A percentile compares a stretch with the other conserved stretches of the same genome.
Conservation (phyloP, 2,888 invertebrate species). For the Drosophila paramelanica region DNA sequence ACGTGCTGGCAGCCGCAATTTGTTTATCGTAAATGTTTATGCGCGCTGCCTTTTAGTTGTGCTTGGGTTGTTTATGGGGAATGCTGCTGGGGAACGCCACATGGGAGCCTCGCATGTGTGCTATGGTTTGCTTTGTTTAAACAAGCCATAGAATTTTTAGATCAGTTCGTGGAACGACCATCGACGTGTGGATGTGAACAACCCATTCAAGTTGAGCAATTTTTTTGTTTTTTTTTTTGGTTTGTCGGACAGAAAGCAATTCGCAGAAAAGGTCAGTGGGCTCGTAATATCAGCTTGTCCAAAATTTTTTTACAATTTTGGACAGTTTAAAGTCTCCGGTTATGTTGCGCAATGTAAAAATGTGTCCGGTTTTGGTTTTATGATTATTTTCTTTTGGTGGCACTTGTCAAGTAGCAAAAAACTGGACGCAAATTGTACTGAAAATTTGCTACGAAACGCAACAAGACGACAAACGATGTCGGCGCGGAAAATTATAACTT, state of each 20-base stretch:
- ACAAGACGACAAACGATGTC: slow-evolving; percentile 76
- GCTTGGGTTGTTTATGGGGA: slow-evolving; percentile 50
- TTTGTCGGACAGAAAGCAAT: slow-evolving; percentile 12
- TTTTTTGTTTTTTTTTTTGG: neutral
- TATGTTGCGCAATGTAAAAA: slow-evolving; percentile 63
- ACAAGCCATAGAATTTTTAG: slow-evolving; percentile 56
- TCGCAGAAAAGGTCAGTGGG: slow-evolving; percentile 61
- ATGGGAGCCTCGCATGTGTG: slow-evolving; percentile 34
- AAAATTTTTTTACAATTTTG: slow-evolving; percentile 29
- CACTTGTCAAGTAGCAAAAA: slow-evolving; percentile 63
- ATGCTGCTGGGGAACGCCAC: slow-evolving; percentile 56
- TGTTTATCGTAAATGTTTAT: slow-evolving; percentile 74
- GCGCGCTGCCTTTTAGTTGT: slow-evolving; percentile 44
- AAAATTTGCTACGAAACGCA: slow-evolving; percentile 55
- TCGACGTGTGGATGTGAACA: slow-evolving; percentile 22
- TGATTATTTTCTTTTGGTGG: slow-evolving; percentile 27
- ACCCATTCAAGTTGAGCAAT: slow-evolving; percentile 20
- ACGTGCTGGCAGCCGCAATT: slow-evolving; percentile 54
- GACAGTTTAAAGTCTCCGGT: slow-evolving; percentile 13
- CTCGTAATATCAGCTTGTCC: slow-evolving; percentile 14
- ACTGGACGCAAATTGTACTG: slow-evolving; percentile 49
- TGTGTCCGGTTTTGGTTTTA: slow-evolving; percentile 59
- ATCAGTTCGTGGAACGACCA: slow-evolving; percentile 42
- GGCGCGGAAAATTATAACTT: slow-evolving; percentile 65
- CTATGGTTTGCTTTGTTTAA: slow-evolving; percentile 31